These are phyloP conservation scores for Catostylus mosaicus DNA, from an alignment of 30 jellyfish, hydroid and myxozoan species.

Conservation along the genomic window DNA sequence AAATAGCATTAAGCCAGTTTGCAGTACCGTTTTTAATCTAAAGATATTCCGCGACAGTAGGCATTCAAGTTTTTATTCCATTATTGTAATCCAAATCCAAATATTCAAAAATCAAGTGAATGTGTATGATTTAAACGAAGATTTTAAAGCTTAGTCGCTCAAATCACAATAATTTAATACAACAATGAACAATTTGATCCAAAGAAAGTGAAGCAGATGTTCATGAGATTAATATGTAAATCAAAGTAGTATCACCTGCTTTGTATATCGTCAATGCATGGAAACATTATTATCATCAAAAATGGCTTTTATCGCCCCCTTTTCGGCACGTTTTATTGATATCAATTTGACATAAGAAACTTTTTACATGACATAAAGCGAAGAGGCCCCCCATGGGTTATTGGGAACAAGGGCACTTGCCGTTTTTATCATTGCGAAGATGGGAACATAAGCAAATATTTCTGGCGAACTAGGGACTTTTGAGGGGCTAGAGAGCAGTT, in stretches of 20 bases:
- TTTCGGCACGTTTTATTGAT: too few species aligned
- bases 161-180: not conserved
- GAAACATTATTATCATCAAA: not conserved
- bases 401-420: too few species aligned
- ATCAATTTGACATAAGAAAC: too few species aligned
- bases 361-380: too few species aligned
- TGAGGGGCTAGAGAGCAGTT: too few species aligned
- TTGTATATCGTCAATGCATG: not conserved
- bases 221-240: not conserved
- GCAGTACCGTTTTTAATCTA: too few species aligned
- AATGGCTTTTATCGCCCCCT: too few species aligned
- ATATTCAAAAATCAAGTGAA: not conserved
- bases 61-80: not conserved
- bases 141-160: not conserved
- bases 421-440: too few species aligned
- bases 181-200: not conserved
- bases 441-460: too few species aligned
- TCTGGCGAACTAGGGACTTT: too few species aligned
- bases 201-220: conserved; percentile 7
- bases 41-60: not conserved
- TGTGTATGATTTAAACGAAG: not conserved
- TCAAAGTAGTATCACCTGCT: not conserved
- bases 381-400: too few species aligned
- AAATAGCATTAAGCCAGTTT: too few species aligned
- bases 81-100: not conserved